Conservation (phyloP, 2,113 vertebrate species). For the Trinectes maculatus region DNA sequence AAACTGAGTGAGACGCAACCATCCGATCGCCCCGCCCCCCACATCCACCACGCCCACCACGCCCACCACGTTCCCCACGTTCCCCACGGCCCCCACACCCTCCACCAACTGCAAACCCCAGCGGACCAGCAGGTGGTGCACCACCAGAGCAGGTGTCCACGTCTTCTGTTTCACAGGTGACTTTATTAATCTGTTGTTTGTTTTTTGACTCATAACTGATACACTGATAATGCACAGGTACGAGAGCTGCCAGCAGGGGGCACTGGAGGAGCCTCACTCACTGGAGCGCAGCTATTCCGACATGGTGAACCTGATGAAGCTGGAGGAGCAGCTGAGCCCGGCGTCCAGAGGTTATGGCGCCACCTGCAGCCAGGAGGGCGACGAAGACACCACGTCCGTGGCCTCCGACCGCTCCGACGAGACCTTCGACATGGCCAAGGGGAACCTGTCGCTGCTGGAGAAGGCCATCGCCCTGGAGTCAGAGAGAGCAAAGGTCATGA, state of each 20-base stretch:
- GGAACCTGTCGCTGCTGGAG: conserved; percentile 97
- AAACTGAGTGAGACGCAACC: conserved; percentile 89
- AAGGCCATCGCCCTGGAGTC: conserved; percentile 98
- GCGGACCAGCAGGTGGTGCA: conserved; percentile 56
- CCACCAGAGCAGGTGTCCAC: conserved; percentile 68
- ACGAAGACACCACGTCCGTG: conserved; percentile 96
- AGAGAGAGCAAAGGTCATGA: conserved; percentile 95
- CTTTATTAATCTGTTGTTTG: no score
- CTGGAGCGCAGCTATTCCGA: conserved; percentile 94
- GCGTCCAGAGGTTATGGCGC: conserved; percentile 86
- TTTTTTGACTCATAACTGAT: no score
- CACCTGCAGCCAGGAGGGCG: conserved; percentile 85
- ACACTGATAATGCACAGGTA: no score
- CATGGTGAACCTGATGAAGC: conserved; percentile 96
- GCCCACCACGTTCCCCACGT: conserved; percentile 57
- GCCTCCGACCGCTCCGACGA: conserved; percentile 96
- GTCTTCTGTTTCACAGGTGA: no score
- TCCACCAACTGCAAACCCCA: conserved; percentile 30
- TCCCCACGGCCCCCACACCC: conserved; percentile 60
- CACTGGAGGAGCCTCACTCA: conserved; percentile 81
- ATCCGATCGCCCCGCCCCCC: conserved; percentile 65
- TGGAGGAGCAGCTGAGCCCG: conserved; percentile 97
- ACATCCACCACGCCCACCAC: conserved; percentile 57
- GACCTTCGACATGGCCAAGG: conserved; percentile 98
- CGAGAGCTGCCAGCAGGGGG: conserved; percentile 78